These are phyloP conservation scores for Pseudorectes ferrugineus DNA, from an alignment of 2,113 vertebrate species.

Conservation along the genomic window DNA sequence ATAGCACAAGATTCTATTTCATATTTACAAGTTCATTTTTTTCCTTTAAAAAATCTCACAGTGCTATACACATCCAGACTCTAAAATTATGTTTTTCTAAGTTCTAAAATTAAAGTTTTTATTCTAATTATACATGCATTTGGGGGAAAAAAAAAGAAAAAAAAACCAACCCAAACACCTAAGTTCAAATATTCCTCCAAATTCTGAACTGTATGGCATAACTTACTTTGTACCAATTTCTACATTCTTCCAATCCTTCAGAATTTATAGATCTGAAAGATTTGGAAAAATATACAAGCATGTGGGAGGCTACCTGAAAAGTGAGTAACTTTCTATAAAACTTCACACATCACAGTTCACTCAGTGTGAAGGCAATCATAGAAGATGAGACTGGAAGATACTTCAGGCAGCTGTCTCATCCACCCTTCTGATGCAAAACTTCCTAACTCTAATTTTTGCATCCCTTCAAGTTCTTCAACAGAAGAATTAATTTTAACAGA, in stretches of 20 bases:
- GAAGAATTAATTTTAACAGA: neutral
- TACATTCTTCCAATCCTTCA: neutral
- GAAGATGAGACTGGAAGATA: neutral
- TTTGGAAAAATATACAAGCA: neutral
- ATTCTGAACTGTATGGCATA: neutral
- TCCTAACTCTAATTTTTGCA: neutral
- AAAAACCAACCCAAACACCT: neutral
- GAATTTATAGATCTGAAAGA: neutral
- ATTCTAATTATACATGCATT: neutral
- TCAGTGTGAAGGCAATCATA: neutral
- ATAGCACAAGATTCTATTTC: neutral
- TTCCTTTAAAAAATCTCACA: neutral
- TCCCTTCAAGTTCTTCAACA: neutral
- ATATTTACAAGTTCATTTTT: neutral
- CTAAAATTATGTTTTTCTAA: neutral
- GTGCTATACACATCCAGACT: neutral
- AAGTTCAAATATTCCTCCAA: neutral
- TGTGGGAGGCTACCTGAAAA: neutral
- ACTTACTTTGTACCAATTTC: neutral
- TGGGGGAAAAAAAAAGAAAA: accelerated
- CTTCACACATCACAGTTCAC: neutral
- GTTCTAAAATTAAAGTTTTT: neutral
- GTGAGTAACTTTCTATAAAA: neutral
- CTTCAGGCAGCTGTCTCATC: neutral
- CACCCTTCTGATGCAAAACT: neutral